Percentiles rank a stretch among this genome's conserved stretches.
These are phyloP conservation scores for Tinea pellionella DNA, from an alignment of 2,888 invertebrate genomes.

Conservation along the genomic window DNA sequence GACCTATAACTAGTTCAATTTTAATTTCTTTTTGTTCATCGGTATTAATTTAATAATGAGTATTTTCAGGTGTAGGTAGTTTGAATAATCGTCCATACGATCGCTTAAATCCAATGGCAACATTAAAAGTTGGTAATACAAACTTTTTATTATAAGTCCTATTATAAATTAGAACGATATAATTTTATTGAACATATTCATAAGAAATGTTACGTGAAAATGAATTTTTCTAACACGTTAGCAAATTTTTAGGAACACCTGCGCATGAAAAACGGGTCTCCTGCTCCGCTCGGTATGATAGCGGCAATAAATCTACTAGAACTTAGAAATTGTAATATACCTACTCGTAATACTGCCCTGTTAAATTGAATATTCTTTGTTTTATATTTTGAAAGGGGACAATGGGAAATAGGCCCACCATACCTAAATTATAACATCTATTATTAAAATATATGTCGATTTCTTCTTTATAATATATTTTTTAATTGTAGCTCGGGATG, in stretches of 20 bases:
- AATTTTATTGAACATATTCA: background rate
- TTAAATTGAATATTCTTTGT: slow-evolving; percentile 7
- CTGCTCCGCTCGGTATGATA: slow-evolving; percentile 50
- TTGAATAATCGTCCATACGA: too few species aligned
- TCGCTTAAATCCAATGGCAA: too few species aligned
- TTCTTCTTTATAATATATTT: too few species aligned
- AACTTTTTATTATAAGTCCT: background rate
- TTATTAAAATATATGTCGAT: too few species aligned
- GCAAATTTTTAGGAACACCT: slow-evolving; percentile 65
- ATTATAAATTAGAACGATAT: background rate
- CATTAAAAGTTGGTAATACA: background rate
- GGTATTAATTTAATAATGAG: too few species aligned
- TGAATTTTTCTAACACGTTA: slow-evolving; percentile 33
- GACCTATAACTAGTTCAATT: too few species aligned
- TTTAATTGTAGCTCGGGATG: too few species aligned
- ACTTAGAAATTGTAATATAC: slow-evolving; percentile 12
- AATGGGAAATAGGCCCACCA: too few species aligned
- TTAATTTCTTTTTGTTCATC: too few species aligned
- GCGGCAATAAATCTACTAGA: slow-evolving; percentile 52
- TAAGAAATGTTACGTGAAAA: background rate
- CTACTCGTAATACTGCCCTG: slow-evolving; percentile 6
- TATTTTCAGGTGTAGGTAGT: too few species aligned
- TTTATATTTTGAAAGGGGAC: too few species aligned
- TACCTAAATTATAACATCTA: too few species aligned
- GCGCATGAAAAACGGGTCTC: slow-evolving; percentile 59